phyloP scores from a whole-genome alignment of 2,888 invertebrate genomes.

The Cenopis cana region DNA sequence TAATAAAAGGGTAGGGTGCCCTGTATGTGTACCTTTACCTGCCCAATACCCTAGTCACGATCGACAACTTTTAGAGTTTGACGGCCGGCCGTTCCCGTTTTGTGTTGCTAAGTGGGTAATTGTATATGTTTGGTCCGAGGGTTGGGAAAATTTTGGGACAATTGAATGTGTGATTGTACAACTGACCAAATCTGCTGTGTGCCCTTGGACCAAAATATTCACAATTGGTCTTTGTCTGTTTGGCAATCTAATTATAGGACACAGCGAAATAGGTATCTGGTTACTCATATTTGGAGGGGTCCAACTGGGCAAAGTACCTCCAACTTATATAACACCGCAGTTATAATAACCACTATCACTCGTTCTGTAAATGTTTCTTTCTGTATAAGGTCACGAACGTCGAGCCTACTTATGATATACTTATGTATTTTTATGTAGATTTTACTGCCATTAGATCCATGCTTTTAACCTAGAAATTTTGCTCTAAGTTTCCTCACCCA shows the following conservation, averaged over 20 bases:
- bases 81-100: constrained; percentile 16
- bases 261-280: no score
- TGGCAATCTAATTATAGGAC: no score
- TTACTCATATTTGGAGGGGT: background rate
- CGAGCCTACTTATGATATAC: no score
- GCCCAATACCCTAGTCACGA: constrained; percentile 34
- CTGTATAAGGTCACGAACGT: no score
- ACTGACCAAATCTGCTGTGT: background rate
- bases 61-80: constrained; percentile 37
- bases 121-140: constrained; percentile 6
- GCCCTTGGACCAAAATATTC: no score
- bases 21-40: constrained; percentile 27
- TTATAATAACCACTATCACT: no score
- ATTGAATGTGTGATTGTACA: background rate
- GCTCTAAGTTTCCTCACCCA: background rate
- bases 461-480: background rate
- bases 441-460: background rate
- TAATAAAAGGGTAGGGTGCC: constrained; percentile 41
- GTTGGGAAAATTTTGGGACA: background rate
- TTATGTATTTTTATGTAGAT: background rate
- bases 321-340: no score
- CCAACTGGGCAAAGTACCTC: no score
- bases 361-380: no score
- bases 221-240: no score
- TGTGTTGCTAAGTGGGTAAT: constrained; percentile 32